Evolutionary conservation across 2,888 invertebrate species (phyloP).

Genomic region (Eilema depressum): DNA sequence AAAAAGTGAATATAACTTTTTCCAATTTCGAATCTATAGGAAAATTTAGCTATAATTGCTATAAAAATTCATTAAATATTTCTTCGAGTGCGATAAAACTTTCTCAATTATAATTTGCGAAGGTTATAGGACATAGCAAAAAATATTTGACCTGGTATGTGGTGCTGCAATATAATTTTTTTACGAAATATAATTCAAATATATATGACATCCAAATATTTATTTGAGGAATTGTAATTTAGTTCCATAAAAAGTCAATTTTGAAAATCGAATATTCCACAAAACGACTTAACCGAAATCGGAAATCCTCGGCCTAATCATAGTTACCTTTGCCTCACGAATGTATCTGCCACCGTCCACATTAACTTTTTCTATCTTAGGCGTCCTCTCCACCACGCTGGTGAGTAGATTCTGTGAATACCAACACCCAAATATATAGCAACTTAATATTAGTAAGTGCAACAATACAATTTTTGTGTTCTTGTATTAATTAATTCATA

Average conservation of each 20-base stretch:
- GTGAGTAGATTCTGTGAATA: conserved; percentile 94
- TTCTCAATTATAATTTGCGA: neutral
- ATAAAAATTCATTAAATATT: neutral
- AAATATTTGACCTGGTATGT: neutral
- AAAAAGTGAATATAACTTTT: too few species aligned
- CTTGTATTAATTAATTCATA: conserved; percentile 8
- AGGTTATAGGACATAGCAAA: neutral
- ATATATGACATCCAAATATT: neutral
- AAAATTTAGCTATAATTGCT: too few species aligned
- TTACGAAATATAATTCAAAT: neutral
- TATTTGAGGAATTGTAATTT: neutral
- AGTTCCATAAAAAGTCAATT: neutral
- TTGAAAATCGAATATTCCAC: conserved; percentile 42
- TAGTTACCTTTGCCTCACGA: conserved; percentile 98
- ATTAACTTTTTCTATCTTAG: conserved; percentile 98
- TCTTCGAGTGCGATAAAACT: neutral
- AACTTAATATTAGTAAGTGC: conserved; percentile 32
- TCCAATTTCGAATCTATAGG: too few species aligned
- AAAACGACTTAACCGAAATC: conserved; percentile 56
- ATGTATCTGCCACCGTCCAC: conserved; percentile 97
- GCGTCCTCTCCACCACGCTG: conserved; percentile 96
- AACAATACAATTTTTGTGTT: conserved; percentile 4
- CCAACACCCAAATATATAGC: conserved; percentile 66
- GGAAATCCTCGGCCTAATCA: conserved; percentile 28
- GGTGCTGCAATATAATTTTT: neutral